Evolutionary conservation across 2,888 invertebrate genomes (phyloP), one percentile per base, ranked within the genome.

Genomic region (Pemphredon lugubris): DNA sequence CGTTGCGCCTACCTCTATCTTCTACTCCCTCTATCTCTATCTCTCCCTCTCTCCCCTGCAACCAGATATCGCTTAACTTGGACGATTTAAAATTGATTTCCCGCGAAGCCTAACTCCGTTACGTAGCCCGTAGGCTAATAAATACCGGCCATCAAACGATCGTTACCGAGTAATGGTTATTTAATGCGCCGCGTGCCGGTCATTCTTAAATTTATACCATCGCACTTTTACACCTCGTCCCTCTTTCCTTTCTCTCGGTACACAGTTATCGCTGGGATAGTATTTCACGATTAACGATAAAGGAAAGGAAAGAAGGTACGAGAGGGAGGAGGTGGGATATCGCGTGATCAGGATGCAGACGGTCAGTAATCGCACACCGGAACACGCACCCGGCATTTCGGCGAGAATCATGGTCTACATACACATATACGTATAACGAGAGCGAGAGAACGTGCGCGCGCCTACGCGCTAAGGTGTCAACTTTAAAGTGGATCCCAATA

Each of bases 401-500:
- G 71, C 39, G 30, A 45, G 34, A 21, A 37, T 53, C 23, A 4
- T 1, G 26, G 11, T 55, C 37, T 21, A 34, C 53, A 26, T 26
- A 26, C 26, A 26, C 26, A 26, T 26, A 26, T 26, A 26, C 26
- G 26, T 26, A 26, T 26, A 64, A 69, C 69, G 63, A 69, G 65
- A 40, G 18, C 34, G 30, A 40, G 42, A 61, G 42, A 58, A 57
- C 60, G 55, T 50, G 40, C 58, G 53, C 60, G 55, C 54, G 40
- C 58, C 37, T 39, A 58, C 60, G 53, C 69, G 65, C 11, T 34
- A 53, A 73, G 71, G 73, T 73, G 73, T 73, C 73, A 66, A 73
- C 73, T 73, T 73, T 73, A 73, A 73, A 73, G 73, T 71, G 66
- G 73, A 60, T 73, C 71, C 71, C 66, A 73, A 73, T 73, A 61